Evolutionary conservation across 2,888 invertebrate species (phyloP), one percentile per base, ranked within the genome.

Genomic region (Ormyrus nitidulus): DNA sequence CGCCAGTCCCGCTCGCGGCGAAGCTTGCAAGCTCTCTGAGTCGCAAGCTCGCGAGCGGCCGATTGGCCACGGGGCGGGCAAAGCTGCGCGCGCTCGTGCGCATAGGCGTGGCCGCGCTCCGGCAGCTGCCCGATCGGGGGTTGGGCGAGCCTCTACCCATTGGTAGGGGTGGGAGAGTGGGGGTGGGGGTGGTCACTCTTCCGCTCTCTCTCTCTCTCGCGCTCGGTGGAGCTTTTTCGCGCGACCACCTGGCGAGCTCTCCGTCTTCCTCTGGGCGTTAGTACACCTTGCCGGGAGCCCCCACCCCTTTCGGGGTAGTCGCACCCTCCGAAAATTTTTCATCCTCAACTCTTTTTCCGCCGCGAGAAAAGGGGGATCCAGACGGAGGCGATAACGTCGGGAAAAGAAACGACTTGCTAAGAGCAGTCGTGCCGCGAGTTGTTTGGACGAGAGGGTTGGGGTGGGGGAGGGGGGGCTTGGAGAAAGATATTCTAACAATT

Each of bases 141-240:
- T 7, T 10, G n/a, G n/a, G 6, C n/a, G 9, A 34, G 34, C 56
- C n/a, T 10, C 49, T 34, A 5, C 7, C 66, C 53, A 6, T 53
- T n/a, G 10, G 11, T 8, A 34, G 34, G 34, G 34, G 34, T 34
- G 34, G 34, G 34, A 34, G 34, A 34, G 34, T 34, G 34, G 34
- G 11, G 84, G 84, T 86, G 88, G 85, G 87, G 89, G 89, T 89
- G 90, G 90, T 85, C 84, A 87, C 84, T 85, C 62, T 66, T 58
- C 79, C 66, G 61, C 80, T 78, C 70, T 34, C 13, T 48, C 74
- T 72, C 62, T 64, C 65, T 34, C 80, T 66, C 77, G 58, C 51
- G 62, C 49, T 76, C 72, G 34, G 34, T 34, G 34, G 34, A 34
- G 34, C 34, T 34, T 34, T 34, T 66, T 61, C 10, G 66, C 48